Percentiles rank a stretch among this genome's conserved stretches.
Conservation (phyloP, 1,140 invertebrate species). For the Drosophila tropicalis region DNA sequence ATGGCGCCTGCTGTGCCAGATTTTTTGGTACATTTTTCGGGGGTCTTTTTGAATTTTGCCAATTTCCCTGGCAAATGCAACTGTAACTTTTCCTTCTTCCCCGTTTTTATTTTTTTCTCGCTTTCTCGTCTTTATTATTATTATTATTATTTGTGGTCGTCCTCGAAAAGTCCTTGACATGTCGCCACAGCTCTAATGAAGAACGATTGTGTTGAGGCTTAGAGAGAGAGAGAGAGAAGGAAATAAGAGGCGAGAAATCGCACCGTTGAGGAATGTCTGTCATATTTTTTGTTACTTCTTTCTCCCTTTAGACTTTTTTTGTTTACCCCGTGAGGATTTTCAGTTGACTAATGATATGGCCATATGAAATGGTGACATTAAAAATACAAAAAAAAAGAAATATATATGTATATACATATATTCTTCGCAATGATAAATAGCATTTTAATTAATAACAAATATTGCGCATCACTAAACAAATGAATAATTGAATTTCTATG, state of each 20-base stretch:
- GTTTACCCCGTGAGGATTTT: conserved; percentile 12
- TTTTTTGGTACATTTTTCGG: conserved; percentile 3
- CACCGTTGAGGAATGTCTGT: conserved; percentile 29
- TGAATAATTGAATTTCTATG: conserved; percentile 12
- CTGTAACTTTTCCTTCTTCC: conserved; percentile 51
- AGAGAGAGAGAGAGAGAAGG: neutral
- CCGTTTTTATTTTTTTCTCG: neutral
- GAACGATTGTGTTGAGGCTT: conserved; percentile 45
- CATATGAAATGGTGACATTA: neutral
- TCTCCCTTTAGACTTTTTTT: conserved; percentile 1
- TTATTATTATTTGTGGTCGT: conserved; percentile 44
- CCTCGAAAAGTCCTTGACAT: conserved; percentile 64
- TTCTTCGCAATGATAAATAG: conserved; percentile 32
- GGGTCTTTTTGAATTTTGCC: conserved; percentile 25
- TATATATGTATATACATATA: too few relatives aligned
- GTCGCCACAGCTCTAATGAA: conserved; percentile 51
- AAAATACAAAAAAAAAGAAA: neutral
- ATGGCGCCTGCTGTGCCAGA: conserved; percentile 14
- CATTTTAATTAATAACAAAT: conserved; percentile 59
- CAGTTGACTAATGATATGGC: conserved; percentile 23
- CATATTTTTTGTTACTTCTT: conserved; percentile 30
- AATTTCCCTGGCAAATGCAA: conserved; percentile 57
- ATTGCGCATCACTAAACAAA: conserved; percentile 35
- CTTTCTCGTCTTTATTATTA: neutral
- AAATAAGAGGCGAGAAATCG: neutral